These are phyloP conservation scores for Chrysotoxum bicinctum DNA, from an alignment of 2,888 invertebrate genomes.

Conservation along the genomic window DNA sequence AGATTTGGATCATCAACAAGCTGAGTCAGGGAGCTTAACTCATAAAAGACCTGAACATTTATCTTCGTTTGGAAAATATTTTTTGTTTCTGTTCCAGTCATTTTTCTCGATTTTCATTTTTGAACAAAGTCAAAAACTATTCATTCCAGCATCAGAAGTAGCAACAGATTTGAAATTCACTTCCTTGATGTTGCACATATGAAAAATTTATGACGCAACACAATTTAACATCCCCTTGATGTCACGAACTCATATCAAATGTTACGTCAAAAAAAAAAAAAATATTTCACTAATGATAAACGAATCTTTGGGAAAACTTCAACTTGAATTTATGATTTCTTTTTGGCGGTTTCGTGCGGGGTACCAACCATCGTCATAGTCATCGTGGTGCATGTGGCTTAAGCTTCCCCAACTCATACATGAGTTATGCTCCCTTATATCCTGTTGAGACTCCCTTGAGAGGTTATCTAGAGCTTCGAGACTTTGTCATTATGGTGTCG, in stretches of 20 bases:
- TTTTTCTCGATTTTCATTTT: background rate
- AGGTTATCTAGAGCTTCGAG: constrained; percentile 63
- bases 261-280: background rate
- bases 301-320: constrained; percentile 48
- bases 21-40: too few relatives aligned
- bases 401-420: constrained; percentile 21
- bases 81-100: too few relatives aligned
- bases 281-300: constrained; percentile 59
- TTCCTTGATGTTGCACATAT: constrained; percentile 19
- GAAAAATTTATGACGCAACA: constrained; percentile 40
- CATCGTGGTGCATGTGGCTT: constrained; percentile 4
- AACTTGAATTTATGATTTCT: constrained; percentile 36
- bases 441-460: constrained; percentile 65
- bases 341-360: background rate
- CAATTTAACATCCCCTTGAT: constrained; percentile 17
- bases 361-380: background rate
- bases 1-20: too few relatives aligned
- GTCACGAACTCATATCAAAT: constrained; percentile 7
- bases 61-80: too few relatives aligned
- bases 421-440: constrained; percentile 68
- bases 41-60: too few relatives aligned
- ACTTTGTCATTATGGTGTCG: constrained; percentile 57
- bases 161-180: constrained; percentile 23
- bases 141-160: background rate
- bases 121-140: background rate